Percentiles rank a stretch among this genome's conserved stretches.
phyloP scores from a whole-genome alignment of 2,797 vertebrate genomes.

The Luscinia megarhynchos region DNA sequence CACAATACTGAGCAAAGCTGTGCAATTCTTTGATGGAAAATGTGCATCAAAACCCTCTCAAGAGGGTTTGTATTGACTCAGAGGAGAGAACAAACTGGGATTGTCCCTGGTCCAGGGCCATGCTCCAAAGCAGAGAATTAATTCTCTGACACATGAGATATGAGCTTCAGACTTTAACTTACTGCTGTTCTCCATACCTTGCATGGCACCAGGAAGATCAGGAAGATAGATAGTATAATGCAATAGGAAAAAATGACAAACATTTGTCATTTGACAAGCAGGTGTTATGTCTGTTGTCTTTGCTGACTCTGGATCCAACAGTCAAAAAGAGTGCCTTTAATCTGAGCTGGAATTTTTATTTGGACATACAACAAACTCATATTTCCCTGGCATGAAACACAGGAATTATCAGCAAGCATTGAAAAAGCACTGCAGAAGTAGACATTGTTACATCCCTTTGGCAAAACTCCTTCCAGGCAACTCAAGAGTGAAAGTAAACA shows the following conservation, averaged over 20 bases:
- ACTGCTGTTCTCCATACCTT: not conserved
- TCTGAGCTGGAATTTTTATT: not conserved
- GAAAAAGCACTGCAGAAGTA: not conserved
- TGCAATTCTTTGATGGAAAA: not conserved
- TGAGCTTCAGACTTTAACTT: not conserved
- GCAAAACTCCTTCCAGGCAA: not conserved
- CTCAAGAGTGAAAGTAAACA: not conserved
- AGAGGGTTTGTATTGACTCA: not conserved
- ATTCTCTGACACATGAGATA: not conserved
- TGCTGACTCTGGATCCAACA: not conserved
- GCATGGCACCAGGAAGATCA: not conserved
- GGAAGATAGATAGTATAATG: not conserved
- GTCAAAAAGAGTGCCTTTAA: not conserved
- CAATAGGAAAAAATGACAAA: not conserved
- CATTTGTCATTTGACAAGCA: not conserved
- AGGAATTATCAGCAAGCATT: rapidly evolving
- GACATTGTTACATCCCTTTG: not conserved
- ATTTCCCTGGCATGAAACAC: not conserved
- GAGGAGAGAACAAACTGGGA: not conserved
- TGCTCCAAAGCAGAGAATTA: not conserved
- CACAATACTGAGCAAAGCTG: rapidly evolving
- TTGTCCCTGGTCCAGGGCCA: not conserved
- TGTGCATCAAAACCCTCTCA: not conserved
- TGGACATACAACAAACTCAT: rapidly evolving
- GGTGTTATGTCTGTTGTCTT: not conserved